Evolutionary conservation across 2,888 invertebrate genomes (phyloP), one percentile per base, ranked within the genome.

Genomic region (Meteorus cinctellus): DNA sequence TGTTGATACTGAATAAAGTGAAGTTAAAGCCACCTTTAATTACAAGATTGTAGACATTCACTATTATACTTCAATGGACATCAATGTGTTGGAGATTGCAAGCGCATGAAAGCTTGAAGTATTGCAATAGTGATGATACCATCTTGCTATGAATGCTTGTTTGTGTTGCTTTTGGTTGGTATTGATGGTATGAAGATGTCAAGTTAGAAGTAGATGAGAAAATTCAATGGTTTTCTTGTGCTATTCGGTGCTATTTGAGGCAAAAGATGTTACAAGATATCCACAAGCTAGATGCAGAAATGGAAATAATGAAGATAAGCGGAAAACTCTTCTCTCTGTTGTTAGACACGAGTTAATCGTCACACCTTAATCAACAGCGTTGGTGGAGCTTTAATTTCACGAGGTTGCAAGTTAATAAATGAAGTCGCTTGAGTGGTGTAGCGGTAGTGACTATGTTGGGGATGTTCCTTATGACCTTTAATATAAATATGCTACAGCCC

Each of bases 101-200:
- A 6, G 67, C 12, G 41, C 45, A 66, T 14, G 74, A 45, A 59
- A 70, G 48, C 60, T 55, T 55, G 16, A 48, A 16, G n/a, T 48
- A 60, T 70, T 34, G 78, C 76, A 78, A 79, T 79, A 79, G 78
- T 76, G 76, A 78, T 79, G 74, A 79, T 75, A 73, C 73, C 73
- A 31, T 72, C 45, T 55, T 31, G 31, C 76, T 67, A 51, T 45
- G 29, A 48, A 48, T 48, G 48, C 16, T 5, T 48, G 14, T 48
- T 48, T n/a, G 48, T n/a, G 6, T 14, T 48, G 48, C 48, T 4
- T 48, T 48, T n/a, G 16, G 2, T 16, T 48, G 48, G 48, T 48
- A n/a, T 48, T 48, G 48, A 48, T 48, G 48, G 16, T n/a, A 48
- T 4, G 4, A 6, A 8, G 19, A 55, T 55, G 10, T n/a, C 8